Evolutionary conservation across 2,888 invertebrate genomes (phyloP), one percentile per base, ranked within the genome.

Genomic region (Camponotus fellah): DNA sequence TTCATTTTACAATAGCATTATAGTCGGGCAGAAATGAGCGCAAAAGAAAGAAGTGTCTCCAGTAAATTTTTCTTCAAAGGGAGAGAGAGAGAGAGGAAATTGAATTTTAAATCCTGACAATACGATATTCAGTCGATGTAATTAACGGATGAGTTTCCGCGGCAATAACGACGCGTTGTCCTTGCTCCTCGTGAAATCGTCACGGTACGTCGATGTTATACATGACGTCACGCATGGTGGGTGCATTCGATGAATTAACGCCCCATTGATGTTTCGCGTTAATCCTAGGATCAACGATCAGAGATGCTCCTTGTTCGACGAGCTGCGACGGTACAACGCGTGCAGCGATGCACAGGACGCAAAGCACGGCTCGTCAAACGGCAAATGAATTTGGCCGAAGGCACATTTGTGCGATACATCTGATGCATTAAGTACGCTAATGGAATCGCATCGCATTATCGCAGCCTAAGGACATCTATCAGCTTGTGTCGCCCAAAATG

Each of bases 201-300:
- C 89, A 89, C 74, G 89, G 80, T 84, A 77, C 72, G 82, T 65
- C 85, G 87, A 89, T 84, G 88, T 85, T 87, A 88, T 53, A 53
- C n/a, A 87, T 89, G 87, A 88, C 88, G 82, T 87, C 82, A 81
- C 85, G 89, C 88, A 87, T 83, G 85, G 43, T 71, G 72, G 64
- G 40, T 58, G 77, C 81, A 81, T 82, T 76, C 88, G 88, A 86
- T 89, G 87, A 89, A 89, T 89, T 88, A 89, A 89, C 88, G 88
- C 89, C 89, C 88, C 83, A 89, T 89, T 89, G 89, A 88, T 89
- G 88, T 89, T 88, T 83, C 82, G 21, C 69, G 72, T 86, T 66
- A 88, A 80, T 46, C 2, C 88, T 83, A 82, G 88, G 82, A 89
- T 89, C 89, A 85, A 86, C 82, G 84, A 80, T 75, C 84, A 37